phyloP scores from a whole-genome alignment of 2,797 vertebrate genomes.

The Myotis findleyi region DNA sequence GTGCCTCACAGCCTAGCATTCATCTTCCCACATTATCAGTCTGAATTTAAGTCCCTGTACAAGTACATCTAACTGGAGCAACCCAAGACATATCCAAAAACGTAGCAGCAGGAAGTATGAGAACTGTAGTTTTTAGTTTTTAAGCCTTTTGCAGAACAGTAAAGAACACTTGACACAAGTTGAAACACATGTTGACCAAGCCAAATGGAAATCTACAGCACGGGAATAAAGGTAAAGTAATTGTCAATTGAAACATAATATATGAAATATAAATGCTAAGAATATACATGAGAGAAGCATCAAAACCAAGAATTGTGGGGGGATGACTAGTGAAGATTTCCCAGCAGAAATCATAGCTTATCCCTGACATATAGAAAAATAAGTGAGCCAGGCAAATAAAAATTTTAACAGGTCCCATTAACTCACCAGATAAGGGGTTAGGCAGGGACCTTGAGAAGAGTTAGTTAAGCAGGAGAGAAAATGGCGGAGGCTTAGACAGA shows the following conservation, averaged over 20 bases:
- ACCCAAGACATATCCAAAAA: neutral
- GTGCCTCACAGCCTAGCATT: neutral
- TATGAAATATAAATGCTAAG: neutral
- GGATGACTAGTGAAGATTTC: neutral
- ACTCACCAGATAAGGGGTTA: neutral
- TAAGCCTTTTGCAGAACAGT: neutral
- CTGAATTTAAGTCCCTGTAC: neutral
- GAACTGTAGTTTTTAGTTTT: neutral
- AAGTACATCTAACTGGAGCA: neutral
- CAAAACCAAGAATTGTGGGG: neutral
- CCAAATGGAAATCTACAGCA: neutral
- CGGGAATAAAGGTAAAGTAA: neutral
- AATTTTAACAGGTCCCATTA: neutral
- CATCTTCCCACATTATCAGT: neutral
- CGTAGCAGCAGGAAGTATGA: neutral
- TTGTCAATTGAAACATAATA: neutral
- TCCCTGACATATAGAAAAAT: neutral
- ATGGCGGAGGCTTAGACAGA: no score
- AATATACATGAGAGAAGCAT: neutral
- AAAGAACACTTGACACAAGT: neutral
- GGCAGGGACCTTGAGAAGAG: neutral
- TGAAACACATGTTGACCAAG: neutral
- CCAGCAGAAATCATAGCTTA: neutral
- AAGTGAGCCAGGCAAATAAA: neutral
- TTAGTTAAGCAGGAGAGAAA: neutral